phyloP scores from a whole-genome alignment of 1,140 invertebrate genomes.

The Drosophila mauritiana region DNA sequence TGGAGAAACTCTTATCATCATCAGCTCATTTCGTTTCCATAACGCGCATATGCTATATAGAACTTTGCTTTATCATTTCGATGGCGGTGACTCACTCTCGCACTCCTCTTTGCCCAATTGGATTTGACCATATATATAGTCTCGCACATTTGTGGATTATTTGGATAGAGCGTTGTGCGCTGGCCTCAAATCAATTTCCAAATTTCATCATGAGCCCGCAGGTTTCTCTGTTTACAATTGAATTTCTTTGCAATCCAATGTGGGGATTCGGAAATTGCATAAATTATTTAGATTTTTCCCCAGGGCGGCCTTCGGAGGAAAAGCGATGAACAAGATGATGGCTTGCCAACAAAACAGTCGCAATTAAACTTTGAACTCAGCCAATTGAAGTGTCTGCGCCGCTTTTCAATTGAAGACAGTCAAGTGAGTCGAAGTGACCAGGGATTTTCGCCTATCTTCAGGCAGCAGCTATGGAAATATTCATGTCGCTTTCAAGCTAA shows the following conservation, averaged over 20 bases:
- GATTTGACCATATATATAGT: slow-evolving; percentile 42
- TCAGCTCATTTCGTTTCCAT: slow-evolving; percentile 33
- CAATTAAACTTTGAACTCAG: slow-evolving; percentile 72
- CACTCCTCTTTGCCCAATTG: slow-evolving; percentile 8
- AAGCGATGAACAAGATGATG: slow-evolving; percentile 2
- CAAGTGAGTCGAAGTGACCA: slow-evolving; percentile 6
- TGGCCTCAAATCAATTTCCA: slow-evolving; percentile 69
- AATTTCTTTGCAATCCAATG: slow-evolving; percentile 67
- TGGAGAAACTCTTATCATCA: slow-evolving; percentile 28
- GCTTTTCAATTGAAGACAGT: slow-evolving; percentile 64
- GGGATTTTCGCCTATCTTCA: slow-evolving; percentile 17
- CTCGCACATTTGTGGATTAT: slow-evolving; percentile 15
- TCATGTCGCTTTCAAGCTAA: slow-evolving; percentile 42
- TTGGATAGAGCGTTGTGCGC: slow-evolving; percentile 16
- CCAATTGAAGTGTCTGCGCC: slow-evolving; percentile 63
- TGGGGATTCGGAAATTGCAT: slow-evolving; percentile 62
- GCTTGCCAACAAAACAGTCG: slow-evolving; percentile 9
- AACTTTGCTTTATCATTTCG: slow-evolving; percentile 12
- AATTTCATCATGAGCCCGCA: slow-evolving; percentile 71
- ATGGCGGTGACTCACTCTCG: slow-evolving; percentile 19
- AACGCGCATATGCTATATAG: slow-evolving; percentile 1
- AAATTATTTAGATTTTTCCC: slow-evolving; percentile 74
- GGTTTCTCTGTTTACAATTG: slow-evolving; percentile 70
- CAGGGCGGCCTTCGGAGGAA: not conserved
- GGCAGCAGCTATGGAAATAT: not conserved